Conservation (phyloP, 2,888 invertebrate genomes). For the Cataglyphis altisquamis region DNA sequence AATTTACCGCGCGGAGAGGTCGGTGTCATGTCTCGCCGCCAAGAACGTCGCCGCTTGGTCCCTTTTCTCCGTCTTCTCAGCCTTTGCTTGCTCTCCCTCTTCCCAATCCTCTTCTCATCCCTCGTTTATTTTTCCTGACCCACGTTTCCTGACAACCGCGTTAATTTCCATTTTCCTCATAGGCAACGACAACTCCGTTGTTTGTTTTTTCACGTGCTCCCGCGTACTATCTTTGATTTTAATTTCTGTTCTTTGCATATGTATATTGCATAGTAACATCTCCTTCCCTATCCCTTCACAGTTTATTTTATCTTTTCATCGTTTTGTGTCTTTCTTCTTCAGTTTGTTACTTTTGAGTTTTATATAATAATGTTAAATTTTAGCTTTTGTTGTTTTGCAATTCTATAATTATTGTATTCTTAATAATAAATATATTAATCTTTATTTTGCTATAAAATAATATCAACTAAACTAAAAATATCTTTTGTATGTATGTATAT, state of each 20-base stretch:
- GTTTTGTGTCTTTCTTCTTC: background rate
- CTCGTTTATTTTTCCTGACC: constrained; percentile 29
- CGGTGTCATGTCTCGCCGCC: constrained; percentile 68
- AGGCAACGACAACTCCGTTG: constrained; percentile 1
- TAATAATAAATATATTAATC: background rate
- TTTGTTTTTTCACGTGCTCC: constrained; percentile 13
- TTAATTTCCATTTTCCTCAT: constrained; percentile 33
- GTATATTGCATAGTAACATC: background rate
- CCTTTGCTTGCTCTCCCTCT: background rate
- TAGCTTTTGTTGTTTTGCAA: background rate
- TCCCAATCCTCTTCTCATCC: background rate
- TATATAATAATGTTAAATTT: background rate
- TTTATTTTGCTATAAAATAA: background rate
- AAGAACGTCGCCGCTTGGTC: constrained; percentile 26
- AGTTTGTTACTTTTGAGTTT: background rate
- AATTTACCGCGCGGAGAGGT: constrained; percentile 78
- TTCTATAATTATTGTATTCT: background rate
- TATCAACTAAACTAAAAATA: too few species aligned
- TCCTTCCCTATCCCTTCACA: background rate
- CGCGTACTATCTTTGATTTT: background rate
- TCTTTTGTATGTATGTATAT: too few species aligned
- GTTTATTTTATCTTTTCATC: constrained; percentile 12
- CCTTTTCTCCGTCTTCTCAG: background rate
- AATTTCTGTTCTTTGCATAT: constrained; percentile 20
- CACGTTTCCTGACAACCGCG: constrained; percentile 27